These are phyloP conservation scores for Plebejus anna DNA, from an alignment of 2,888 invertebrate species.

Conservation along the genomic window DNA sequence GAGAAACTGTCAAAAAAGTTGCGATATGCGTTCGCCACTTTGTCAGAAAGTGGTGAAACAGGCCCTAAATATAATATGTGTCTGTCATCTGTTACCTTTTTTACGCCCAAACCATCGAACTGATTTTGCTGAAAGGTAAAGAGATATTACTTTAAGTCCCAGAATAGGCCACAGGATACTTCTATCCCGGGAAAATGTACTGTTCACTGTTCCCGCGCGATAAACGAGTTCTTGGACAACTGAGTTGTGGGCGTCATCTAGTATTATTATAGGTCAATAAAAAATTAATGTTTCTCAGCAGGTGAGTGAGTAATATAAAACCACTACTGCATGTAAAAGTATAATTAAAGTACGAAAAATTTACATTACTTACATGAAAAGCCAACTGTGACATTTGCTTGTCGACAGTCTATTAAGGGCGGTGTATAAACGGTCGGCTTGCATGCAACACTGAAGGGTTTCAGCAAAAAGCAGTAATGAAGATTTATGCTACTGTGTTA, in stretches of 20 bases:
- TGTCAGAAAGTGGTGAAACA: no score
- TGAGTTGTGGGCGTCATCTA: no score
- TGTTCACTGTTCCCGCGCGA: no score
- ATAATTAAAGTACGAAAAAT: conserved; percentile 21
- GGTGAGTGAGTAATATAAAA: neutral
- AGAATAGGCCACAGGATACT: no score
- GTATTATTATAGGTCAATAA: neutral
- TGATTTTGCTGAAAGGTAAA: no score
- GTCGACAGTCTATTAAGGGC: conserved; percentile 76
- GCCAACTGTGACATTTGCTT: conserved; percentile 74
- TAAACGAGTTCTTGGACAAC: neutral
- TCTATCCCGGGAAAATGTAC: no score
- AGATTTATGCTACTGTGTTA: neutral
- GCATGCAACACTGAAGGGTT: conserved; percentile 59
- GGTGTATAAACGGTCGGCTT: conserved; percentile 65
- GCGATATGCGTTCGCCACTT: no score
- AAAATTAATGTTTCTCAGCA: conserved; percentile 4
- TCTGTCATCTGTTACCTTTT: no score
- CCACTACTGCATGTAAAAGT: conserved; percentile 21
- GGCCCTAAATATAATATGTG: no score
- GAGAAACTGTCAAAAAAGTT: no score
- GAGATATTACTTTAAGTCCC: no score
- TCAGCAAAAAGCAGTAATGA: conserved; percentile 26
- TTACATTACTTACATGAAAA: conserved; percentile 36
- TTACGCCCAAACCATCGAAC: no score